Conservation (phyloP, 37 sponge, comb jelly and placozoan species). For the Ianthella basta region DNA sequence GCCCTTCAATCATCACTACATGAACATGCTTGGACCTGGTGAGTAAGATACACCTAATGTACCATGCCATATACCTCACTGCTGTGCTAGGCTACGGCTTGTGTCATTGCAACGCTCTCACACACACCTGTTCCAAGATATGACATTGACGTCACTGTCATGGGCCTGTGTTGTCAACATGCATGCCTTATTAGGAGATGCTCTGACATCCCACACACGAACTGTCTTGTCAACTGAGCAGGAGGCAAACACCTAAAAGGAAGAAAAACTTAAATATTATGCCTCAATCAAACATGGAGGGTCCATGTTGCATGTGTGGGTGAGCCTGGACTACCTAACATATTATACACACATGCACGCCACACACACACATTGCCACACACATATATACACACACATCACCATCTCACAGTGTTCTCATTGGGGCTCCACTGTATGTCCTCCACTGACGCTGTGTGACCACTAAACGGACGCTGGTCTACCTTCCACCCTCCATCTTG, state of each 20-base stretch:
- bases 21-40: background rate
- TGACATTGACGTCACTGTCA: constrained; percentile 95
- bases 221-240: constrained; percentile 92
- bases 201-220: constrained; percentile 92
- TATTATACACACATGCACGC: background rate
- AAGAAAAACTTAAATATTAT: background rate
- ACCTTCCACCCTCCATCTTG: constrained; percentile 79
- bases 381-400: constrained; percentile 1
- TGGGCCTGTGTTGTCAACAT: constrained; percentile 95
- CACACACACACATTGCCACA: background rate
- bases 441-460: constrained; percentile 89
- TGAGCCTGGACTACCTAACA: background rate
- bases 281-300: too few species aligned
- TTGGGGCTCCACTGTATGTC: constrained; percentile 99
- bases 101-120: background rate
- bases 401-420: constrained; percentile 80
- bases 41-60: background rate
- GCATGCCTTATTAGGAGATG: constrained; percentile 85
- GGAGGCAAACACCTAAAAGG: constrained; percentile 87
- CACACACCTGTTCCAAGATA: constrained; percentile 89
- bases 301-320: too few species aligned
- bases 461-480: constrained; percentile 78
- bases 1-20: too few species aligned
- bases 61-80: background rate
- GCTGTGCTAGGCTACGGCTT: background rate